These are phyloP conservation scores for Halcyon badia DNA, from an alignment of 2,797 vertebrate species.

Conservation along the genomic window DNA sequence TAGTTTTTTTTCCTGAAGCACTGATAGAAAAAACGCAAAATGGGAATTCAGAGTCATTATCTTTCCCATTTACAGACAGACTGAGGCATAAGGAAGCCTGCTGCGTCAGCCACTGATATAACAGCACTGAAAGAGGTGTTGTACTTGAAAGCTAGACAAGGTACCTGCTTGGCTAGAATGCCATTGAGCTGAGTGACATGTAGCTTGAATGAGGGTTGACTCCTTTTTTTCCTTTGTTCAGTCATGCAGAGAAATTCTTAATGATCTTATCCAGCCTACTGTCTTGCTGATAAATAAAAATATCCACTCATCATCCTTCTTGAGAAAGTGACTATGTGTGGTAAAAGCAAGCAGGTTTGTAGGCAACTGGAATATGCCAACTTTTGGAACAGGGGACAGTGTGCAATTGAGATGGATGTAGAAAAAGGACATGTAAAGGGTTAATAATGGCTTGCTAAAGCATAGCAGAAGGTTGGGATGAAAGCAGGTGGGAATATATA, in stretches of 20 bases:
- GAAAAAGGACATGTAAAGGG: background rate
- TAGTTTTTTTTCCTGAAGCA: fast-evolving
- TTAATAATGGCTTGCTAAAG: background rate
- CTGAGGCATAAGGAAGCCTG: background rate
- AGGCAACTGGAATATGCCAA: background rate
- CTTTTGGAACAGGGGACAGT: background rate
- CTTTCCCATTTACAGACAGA: background rate
- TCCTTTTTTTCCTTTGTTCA: background rate
- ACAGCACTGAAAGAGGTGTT: background rate
- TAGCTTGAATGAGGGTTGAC: background rate
- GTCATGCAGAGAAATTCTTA: background rate
- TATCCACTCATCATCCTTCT: background rate
- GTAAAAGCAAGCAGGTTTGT: background rate
- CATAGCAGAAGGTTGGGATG: background rate
- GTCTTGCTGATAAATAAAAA: background rate
- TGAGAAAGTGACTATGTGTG: fast-evolving
- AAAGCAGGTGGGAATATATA: background rate
- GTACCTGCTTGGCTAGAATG: background rate
- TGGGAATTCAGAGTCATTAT: fast-evolving
- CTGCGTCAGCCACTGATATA: background rate
- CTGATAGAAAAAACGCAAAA: background rate
- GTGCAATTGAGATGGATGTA: background rate
- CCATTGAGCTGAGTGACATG: background rate
- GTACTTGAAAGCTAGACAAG: background rate
- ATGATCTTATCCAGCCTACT: background rate